phyloP scores from a whole-genome alignment of 2,888 invertebrate genomes.

The Nomada ferruginata region DNA sequence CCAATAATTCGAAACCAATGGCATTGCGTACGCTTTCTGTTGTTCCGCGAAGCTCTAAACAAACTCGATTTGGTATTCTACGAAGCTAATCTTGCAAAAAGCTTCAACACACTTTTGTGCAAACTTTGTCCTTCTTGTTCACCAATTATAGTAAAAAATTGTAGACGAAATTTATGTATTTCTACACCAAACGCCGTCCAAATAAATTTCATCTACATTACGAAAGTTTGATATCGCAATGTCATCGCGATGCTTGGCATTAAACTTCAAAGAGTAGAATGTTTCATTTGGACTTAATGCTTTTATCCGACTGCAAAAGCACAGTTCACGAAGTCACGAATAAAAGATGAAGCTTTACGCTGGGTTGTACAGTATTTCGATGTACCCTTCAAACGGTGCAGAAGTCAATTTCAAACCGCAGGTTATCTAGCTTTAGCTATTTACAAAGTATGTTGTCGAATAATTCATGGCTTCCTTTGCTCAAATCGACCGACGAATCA shows the following conservation, averaged over 20 bases:
- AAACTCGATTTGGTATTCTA: neutral
- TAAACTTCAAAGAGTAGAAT: conserved; percentile 31
- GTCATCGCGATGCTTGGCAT: conserved; percentile 1
- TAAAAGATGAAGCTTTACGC: conserved; percentile 37
- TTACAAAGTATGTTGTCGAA: conserved; percentile 23
- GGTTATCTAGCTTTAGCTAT: conserved; percentile 17
- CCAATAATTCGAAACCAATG: neutral
- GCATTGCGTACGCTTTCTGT: neutral
- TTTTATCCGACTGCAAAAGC: conserved; percentile 1
- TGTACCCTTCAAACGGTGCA: conserved; percentile 18
- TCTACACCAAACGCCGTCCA: neutral
- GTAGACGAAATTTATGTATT: too few relatives aligned
- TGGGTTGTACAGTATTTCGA: conserved; percentile 17
- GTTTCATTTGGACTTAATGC: conserved; percentile 32
- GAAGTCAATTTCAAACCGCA: conserved; percentile 31
- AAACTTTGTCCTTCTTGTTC: neutral
- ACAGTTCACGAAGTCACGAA: conserved; percentile 19
- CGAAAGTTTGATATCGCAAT: neutral
- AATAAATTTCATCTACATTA: neutral
- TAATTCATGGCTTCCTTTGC: conserved; percentile 36
- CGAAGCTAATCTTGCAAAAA: neutral
- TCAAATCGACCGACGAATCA: conserved; percentile 39
- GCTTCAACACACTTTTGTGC: neutral
- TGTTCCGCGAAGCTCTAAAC: neutral
- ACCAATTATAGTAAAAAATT: neutral